Base-by-base conservation (phyloP, 2,113 vertebrate genomes). In the Rhinolophus ferrumequinum region DNA sequence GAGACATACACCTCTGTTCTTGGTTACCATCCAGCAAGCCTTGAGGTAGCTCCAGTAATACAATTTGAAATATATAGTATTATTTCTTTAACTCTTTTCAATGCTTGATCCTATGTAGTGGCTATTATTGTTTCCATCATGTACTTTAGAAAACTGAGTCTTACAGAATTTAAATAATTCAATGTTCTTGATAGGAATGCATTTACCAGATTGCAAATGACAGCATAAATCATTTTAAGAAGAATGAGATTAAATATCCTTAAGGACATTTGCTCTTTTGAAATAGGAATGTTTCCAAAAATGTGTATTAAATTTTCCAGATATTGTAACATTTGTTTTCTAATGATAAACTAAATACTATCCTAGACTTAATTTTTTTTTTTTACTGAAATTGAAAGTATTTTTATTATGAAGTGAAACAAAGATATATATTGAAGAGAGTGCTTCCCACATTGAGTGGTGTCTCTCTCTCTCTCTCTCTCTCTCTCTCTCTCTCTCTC, bases 141-240 rank as follows among this genome's bases (percentile, higher is more conserved):
- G 0, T 86, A 81, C 21, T 56, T 47, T 86, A 82, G 60, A 86
- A 95, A 93, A 85, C 13, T 56, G 50, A 75, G 22, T 18, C 60
- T 58, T 86, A 47, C 9, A 81, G 47, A 96, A 85, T 44, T 83
- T 83, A 93, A 91, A 81, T 95, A 88, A 88, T 94, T 94, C 73
- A 10, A 33, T 83, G 11, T 95, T 94, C 28, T 86, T 92, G 28
- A 33, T 93, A 90, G 66, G 30, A 64, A 41, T 9, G 4, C n/a
- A 70, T 87, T 80, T 82, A 92, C 67, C 41, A 62, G 50, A 26
- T 52, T 92, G 10, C 35, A 77, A 15, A 60, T 72, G 9, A 89
- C 18, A 93, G 10, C 82, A 91, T 79, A 91, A 79, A n/a, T 77
- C 90, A 75, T 58, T 75, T 87, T 93, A 90, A 14, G 84, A 66